Conservation (phyloP, 2,888 invertebrate genomes). For the Drosophila histrio region DNA sequence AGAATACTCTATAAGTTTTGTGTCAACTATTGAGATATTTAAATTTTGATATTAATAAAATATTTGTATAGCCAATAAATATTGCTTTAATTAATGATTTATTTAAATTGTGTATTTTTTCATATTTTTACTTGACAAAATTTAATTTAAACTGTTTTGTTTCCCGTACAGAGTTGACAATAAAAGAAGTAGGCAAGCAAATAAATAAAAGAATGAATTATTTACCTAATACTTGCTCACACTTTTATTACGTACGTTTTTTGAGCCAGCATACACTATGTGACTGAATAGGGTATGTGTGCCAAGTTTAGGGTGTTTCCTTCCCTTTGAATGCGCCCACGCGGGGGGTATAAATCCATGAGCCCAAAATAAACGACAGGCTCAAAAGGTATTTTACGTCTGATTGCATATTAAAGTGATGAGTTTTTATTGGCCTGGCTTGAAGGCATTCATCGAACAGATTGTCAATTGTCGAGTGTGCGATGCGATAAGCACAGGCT, state of each 20-base stretch:
- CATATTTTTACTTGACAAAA: no score
- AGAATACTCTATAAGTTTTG: no score
- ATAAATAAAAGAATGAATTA: no score
- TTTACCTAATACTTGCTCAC: no score
- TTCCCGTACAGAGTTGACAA: no score
- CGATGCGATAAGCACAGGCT: slow-evolving; percentile 29
- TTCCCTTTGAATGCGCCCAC: slow-evolving; percentile 5
- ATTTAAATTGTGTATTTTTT: no score
- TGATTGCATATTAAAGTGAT: slow-evolving; percentile 72
- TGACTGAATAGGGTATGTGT: slow-evolving; percentile 5
- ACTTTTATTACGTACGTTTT: neutral
- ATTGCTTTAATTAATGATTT: no score
- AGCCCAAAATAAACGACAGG: slow-evolving; percentile 50
- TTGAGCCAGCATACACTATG: neutral
- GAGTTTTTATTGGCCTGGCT: slow-evolving; percentile 43
- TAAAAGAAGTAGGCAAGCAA: no score
- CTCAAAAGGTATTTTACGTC: slow-evolving; percentile 68
- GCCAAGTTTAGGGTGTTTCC: neutral
- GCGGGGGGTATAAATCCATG: slow-evolving; percentile 44
- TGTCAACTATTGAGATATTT: no score
- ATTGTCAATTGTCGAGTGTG: slow-evolving; percentile 45
- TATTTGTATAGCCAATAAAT: no score
- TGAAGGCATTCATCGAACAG: slow-evolving; percentile 40
- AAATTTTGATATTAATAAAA: no score
- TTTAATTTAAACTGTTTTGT: no score